Evolutionary conservation across 2,888 invertebrate species (phyloP).

Genomic region (Melanotus villosus): DNA sequence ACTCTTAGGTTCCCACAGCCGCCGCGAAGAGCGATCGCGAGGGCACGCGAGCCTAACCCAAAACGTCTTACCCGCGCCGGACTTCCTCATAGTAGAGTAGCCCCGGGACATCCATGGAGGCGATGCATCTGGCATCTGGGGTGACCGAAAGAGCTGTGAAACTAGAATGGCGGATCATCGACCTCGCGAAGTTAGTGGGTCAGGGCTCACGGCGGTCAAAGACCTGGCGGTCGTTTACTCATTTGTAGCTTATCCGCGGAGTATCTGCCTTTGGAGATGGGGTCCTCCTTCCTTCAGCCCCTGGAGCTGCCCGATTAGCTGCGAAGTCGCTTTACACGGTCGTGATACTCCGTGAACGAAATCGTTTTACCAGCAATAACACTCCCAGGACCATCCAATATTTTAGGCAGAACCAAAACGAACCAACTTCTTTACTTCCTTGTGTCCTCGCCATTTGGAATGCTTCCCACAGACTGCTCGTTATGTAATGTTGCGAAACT

Average conservation of each 20-base stretch:
- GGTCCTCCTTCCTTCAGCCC: slow-evolving; percentile 30
- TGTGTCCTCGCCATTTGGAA: slow-evolving; percentile 30
- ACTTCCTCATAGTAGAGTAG: slow-evolving; percentile 52
- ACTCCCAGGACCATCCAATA: slow-evolving; percentile 33
- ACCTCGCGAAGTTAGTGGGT: slow-evolving; percentile 69
- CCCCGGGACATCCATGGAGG: slow-evolving; percentile 45
- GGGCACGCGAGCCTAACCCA: slow-evolving; percentile 21
- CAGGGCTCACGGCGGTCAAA: slow-evolving; percentile 67
- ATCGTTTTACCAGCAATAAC: not conserved
- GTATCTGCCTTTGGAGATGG: slow-evolving; percentile 41
- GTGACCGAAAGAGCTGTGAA: slow-evolving; percentile 62
- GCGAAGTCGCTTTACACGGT: not conserved
- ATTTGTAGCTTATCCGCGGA: slow-evolving; percentile 53
- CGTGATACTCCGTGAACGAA: slow-evolving; percentile 14
- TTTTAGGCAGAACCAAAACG: slow-evolving; percentile 27
- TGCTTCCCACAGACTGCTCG: slow-evolving; percentile 37
- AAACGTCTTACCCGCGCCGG: slow-evolving; percentile 36
- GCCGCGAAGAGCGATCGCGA: slow-evolving; percentile 10
- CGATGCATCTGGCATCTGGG: slow-evolving; percentile 54
- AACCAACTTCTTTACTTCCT: slow-evolving; percentile 29
- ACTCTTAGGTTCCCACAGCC: slow-evolving; percentile 13
- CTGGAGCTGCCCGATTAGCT: slow-evolving; percentile 8
- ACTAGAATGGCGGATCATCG: slow-evolving; percentile 69
- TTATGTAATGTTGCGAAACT: slow-evolving; percentile 37
- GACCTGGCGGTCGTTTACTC: slow-evolving; percentile 67